Conservation (phyloP, 2,888 invertebrate species). For the Drosophila mayaguana region DNA sequence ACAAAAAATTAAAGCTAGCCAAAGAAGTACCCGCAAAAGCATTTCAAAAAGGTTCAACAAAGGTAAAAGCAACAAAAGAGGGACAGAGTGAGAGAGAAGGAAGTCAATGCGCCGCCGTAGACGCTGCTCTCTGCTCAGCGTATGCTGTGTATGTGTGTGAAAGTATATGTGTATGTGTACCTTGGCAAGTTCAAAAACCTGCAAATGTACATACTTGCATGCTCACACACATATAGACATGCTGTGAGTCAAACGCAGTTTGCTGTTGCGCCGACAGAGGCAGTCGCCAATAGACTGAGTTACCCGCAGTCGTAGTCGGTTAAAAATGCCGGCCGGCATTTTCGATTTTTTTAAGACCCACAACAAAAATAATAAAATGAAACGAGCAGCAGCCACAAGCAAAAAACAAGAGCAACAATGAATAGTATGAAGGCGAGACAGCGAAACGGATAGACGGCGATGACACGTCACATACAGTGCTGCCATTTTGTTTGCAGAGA, state of each 20-base stretch:
- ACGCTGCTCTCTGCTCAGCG: constrained; percentile 15
- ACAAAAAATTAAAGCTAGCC: constrained; percentile 49
- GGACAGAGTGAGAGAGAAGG: constrained; percentile 16
- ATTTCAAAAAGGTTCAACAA: constrained; percentile 66
- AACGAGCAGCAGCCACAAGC: too few relatives aligned
- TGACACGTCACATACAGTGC: constrained; percentile 3
- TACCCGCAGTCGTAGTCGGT: too few relatives aligned
- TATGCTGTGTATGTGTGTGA: neutral
- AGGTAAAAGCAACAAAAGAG: constrained; percentile 45
- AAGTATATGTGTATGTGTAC: neutral
- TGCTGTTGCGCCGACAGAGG: too few relatives aligned
- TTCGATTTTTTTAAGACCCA: too few relatives aligned
- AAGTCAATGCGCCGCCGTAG: constrained; percentile 57
- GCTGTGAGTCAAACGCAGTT: too few relatives aligned
- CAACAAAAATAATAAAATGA: too few relatives aligned
- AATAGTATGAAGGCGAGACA: neutral
- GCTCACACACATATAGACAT: neutral
- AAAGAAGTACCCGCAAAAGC: constrained; percentile 55
- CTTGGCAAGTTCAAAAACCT: constrained; percentile 1
- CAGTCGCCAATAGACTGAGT: too few relatives aligned
- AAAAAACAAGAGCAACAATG: too few relatives aligned
- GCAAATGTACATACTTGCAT: neutral
- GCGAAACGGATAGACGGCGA: constrained; percentile 22
- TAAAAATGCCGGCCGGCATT: too few relatives aligned
- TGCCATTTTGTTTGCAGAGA: too few relatives aligned